Evolutionary conservation across 1,140 invertebrate species (phyloP), one percentile per base, ranked within the genome.

Genomic region (Luehdorfia chinensis): DNA sequence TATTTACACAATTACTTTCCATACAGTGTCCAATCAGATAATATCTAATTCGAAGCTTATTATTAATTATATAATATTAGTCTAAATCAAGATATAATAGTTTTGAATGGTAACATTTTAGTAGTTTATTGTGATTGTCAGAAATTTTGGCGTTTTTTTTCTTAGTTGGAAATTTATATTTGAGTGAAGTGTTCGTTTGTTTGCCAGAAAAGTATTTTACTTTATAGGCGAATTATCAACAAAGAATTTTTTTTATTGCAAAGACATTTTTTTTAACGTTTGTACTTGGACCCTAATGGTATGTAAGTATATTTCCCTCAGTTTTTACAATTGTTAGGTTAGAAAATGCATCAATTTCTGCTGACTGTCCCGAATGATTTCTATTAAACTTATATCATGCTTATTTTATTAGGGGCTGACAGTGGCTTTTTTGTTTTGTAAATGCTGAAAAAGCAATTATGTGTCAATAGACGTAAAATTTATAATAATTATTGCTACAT

Each of bases 391-490:
- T 68, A 73, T 55, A 59, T 65, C 50, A 55, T 54, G 75, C 77
- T 84, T 81, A 57, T 72, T 83, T 69, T 53, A 59, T 53, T 81
- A 81, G 77, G 69, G 79, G 77, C 77, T 84, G 79, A 61, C 62
- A 61, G 52, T 74, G 63, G 76, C 79, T 84, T 84, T 68, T 73
- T 73, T 70, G 59, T 78, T 71, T 64, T 72, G 57, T 61, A 66
- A 56, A 62, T 66, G 69, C 73, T 65, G 44, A 51, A 49, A 27
- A 48, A 44, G 12, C 19, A 12, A 16, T 16, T 11, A 30, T 27
- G 8, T 30, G 4, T 43, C 12, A 1, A 28, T 28, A 28, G 11
- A 27, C n/a, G 27, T 25, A 14, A n/a, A 9, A 14, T 9, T 37
- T 11, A 28, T 33, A n/a, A n/a, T 12, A 31, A 13, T 18, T 30